Evolutionary conservation across 2,797 vertebrate genomes (phyloP).

Genomic region (Aeoliscus strigatus): DNA sequence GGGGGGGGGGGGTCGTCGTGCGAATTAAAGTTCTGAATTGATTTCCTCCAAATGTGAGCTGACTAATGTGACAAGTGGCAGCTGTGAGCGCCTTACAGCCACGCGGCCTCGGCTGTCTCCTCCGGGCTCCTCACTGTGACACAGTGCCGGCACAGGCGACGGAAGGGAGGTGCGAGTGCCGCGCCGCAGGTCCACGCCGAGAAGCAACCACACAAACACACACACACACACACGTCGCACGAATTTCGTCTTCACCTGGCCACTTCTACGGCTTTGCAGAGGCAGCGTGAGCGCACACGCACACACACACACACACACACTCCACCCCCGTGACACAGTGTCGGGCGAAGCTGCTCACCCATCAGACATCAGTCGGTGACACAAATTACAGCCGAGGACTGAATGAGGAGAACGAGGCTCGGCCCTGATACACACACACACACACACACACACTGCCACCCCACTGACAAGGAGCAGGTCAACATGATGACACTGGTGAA

Average conservation of each 20-base stretch:
- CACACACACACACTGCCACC: constrained; percentile 46
- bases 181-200: too few relatives aligned
- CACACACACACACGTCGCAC: constrained; percentile 13
- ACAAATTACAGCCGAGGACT: constrained; percentile 80
- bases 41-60: constrained; percentile 80
- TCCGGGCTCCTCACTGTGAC: constrained; percentile 80
- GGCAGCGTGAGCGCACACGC: too few relatives aligned
- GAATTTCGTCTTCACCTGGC: too few relatives aligned
- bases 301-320: constrained; percentile 31
- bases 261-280: too few relatives aligned
- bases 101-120: constrained; percentile 73
- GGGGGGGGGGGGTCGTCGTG: constrained; percentile 74
- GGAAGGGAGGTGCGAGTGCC: constrained; percentile 49
- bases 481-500: constrained; percentile 80
- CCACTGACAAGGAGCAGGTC: constrained; percentile 79
- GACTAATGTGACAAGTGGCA: constrained; percentile 83
- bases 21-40: constrained; percentile 80
- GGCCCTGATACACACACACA: constrained; percentile 62
- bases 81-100: constrained; percentile 72
- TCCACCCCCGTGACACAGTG: constrained; percentile 70
- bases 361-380: constrained; percentile 81
- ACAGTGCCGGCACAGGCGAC: constrained; percentile 57
- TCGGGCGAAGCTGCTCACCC: constrained; percentile 73
- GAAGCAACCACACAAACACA: constrained; percentile 13
- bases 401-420: constrained; percentile 69